Evolutionary conservation across 2,113 vertebrate genomes (phyloP), one percentile per base, ranked within the genome.

Genomic region (Anarrhichthys ocellatus): DNA sequence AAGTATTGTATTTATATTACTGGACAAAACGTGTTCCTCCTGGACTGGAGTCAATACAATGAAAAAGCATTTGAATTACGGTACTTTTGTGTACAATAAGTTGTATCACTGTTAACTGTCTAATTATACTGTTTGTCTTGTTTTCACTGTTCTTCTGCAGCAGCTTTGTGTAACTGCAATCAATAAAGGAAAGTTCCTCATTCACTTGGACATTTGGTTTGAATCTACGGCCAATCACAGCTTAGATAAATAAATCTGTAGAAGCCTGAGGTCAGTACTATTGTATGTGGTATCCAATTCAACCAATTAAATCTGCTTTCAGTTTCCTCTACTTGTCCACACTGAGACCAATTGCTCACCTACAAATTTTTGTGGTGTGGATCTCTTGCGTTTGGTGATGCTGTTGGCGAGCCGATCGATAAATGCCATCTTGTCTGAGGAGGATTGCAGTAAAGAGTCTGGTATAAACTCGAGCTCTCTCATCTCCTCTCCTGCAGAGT

Each of bases 311-410:
- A 61, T 68, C 44, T 48, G 44, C 27, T 81, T 71, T 75, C 44
- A 46, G 42, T 87, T 76, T 77, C 68, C 59, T 79, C 56, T 73
- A 76, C 50, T 67, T 68, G 42, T 73, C 84, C 82, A 80, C 81
- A 88, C 69, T 76, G 76, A 82, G 73, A 80, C 67, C 73, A 86
- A 86, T 79, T 89, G 92, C 96, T 97, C 96, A 99, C 98, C 98
- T 93, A 98, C 95, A 89, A 99, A 99, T 92, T 98, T 99, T 94
- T 99, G 97, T 65, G 97, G 97, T 62, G 96, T 99, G 68, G 96
- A 98, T 71, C 98, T 96, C 91, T 99, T 99, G 91, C 98, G 96
- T 90, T 99, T 99, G 94, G 98, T 97, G 92, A 98, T 96, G 95
- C 96, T 98, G 93, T 96, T 97, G 48, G 97, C 93, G 90, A 99